Base-by-base conservation (phyloP, 2,113 vertebrate species). In the Syrmaticus mikado region DNA sequence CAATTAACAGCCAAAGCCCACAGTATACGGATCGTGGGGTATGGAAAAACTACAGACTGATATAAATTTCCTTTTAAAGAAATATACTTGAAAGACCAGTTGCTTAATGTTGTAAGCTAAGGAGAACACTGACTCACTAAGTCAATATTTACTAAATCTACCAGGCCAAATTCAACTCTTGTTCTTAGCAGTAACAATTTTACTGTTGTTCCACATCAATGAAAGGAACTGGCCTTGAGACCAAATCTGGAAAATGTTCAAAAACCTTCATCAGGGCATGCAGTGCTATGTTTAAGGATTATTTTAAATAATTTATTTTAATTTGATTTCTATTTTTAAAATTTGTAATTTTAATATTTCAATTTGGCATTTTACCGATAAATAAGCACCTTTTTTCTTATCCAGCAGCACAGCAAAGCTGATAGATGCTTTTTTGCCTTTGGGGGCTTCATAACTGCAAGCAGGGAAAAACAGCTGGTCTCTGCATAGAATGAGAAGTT, bases 101-200 rank as follows among this genome's bases (percentile, higher is more conserved):
- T 91, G 76, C 70, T 92, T 92, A 94, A 94, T 93, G 91, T 45
- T 91, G 70, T 87, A 95, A 93, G 80, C 76, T 94, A 87, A 93
- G 85, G 77, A 57, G 76, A 75, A 62, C 87, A 91, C 73, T 94
- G 87, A 96, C 93, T 97, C 95, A 94, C 38, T 94, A 87, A 95
- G 80, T 90, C 94, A 97, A 90, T 95, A 95, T 96, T 95, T 95
- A 73, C 61, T 91, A 78, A 78, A 72, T 72, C 87, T 78, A 5
- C 57, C 36, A 70, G 76, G 90, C 92, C 93, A 96, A 93, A 92
- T 94, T 95, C 93, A 94, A 82, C 61, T 78, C 52, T 68, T 3
- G 0, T 82, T 94, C 40, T 91, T 53, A 58, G 43, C 55, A 88
- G 76, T 83, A 65, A 80, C 43, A 68, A 48, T 11, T 68, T 91